Percentiles rank a stretch among this genome's conserved stretches.
These are phyloP conservation scores for Microtus agrestis DNA, from an alignment of 2,797 vertebrate species.

Conservation along the genomic window DNA sequence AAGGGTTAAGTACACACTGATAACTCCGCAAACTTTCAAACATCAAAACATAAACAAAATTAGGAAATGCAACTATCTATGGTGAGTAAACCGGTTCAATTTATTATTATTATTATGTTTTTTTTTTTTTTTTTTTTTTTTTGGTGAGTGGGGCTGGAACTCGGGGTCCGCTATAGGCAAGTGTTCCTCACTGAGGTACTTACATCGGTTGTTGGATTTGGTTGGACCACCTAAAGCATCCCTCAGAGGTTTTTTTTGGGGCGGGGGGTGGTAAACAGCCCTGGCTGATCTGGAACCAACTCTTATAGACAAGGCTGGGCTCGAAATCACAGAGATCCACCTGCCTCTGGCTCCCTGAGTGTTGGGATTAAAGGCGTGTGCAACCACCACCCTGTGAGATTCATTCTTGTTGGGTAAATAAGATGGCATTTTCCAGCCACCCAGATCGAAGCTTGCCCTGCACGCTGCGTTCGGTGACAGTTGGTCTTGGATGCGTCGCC, in stretches of 20 bases:
- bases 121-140: accelerated
- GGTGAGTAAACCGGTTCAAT: not conserved
- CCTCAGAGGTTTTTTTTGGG: not conserved
- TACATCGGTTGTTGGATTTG: not conserved
- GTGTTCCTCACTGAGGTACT: not conserved
- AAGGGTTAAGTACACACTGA: not conserved
- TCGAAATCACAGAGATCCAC: no score
- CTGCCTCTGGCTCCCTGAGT: no score
- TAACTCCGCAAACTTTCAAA: not conserved
- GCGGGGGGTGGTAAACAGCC: no score
- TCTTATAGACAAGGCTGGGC: no score
- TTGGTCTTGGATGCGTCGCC: accelerated
- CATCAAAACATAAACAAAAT: not conserved
- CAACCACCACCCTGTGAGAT: no score
- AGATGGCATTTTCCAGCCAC: not conserved
- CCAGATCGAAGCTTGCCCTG: not conserved
- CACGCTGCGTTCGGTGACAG: not conserved
- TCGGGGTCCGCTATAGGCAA: not conserved
- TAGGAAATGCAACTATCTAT: not conserved
- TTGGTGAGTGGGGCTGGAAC: not conserved
- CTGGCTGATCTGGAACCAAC: no score
- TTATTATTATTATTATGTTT: no score
- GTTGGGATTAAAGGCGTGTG: no score
- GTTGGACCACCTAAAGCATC: not conserved
- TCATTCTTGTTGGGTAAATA: not conserved